Evolutionary conservation across 2,113 vertebrate species (phyloP).

Genomic region (Epinephelus moara): DNA sequence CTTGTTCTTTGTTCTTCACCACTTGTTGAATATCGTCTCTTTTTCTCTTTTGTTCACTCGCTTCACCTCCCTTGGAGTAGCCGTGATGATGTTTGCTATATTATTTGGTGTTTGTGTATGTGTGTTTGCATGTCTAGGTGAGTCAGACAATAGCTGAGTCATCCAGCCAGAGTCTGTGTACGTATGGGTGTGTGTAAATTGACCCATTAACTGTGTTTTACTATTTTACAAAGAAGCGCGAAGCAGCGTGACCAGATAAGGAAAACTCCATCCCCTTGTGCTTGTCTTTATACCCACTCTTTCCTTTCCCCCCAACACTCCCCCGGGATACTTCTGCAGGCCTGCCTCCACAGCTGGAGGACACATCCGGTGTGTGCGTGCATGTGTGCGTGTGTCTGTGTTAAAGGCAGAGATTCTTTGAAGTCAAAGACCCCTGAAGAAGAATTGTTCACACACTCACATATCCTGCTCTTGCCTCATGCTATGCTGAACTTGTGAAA

Average conservation of each 20-base stretch:
- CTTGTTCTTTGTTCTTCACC: constrained; percentile 51
- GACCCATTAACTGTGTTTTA: constrained; percentile 18
- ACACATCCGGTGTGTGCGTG: constrained; percentile 56
- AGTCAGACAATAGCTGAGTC: constrained; percentile 36
- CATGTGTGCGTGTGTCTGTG: constrained; percentile 34
- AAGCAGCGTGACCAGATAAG: constrained; percentile 55
- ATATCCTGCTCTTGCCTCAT: not conserved
- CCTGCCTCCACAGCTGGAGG: constrained; percentile 74
- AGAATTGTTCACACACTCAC: not conserved
- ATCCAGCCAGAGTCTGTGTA: constrained; percentile 7
- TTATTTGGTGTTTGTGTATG: not conserved
- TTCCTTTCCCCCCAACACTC: constrained; percentile 28
- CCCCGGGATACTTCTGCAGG: constrained; percentile 40
- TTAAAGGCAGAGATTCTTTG: constrained; percentile 41
- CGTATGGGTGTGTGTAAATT: constrained; percentile 8
- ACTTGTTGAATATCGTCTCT: constrained; percentile 14
- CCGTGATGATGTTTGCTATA: constrained; percentile 10
- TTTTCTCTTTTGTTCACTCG: constrained; percentile 12
- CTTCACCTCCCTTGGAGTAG: constrained; percentile 22
- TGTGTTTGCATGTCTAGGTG: constrained; percentile 18
- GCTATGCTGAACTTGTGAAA: constrained; percentile 35
- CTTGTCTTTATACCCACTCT: constrained; percentile 26
- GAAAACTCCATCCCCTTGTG: constrained; percentile 29
- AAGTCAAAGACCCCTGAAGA: constrained; percentile 30
- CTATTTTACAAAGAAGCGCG: constrained; percentile 17